Base-by-base conservation (phyloP, 1,140 invertebrate species). In the Pogonus chalceus region DNA sequence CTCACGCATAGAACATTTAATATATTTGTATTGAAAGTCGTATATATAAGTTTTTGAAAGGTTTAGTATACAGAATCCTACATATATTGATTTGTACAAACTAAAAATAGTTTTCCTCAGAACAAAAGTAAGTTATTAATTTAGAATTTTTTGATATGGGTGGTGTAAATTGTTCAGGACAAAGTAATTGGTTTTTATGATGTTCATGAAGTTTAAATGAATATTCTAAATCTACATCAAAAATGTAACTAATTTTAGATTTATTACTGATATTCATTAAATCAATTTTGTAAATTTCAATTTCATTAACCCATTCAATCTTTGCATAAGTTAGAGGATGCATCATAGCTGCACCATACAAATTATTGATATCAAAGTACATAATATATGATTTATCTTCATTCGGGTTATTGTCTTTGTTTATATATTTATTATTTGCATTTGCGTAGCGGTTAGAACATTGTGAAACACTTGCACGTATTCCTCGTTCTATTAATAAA, bases 271-370 rank as follows among this genome's bases (percentile, higher is more conserved):
- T 58, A 46, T 53, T 58, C 10, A 52, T 20, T 23, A 65, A 52
- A 55, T 69, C 64, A 59, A 71, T 62, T 52, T 66, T 65, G 56
- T 69, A 62, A 54, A 60, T 55, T 57, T 62, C 56, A 56, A 52
- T 21, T 35, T 58, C n/a, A 37, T 57, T 55, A 2, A 66, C 46
- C 67, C 65, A 74, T 51, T 65, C n/a, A n/a, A n/a, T n/a, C n/a
- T 58, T 35, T 2, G 37, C 49, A 0, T 43, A 23, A 14, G 65
- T 66, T 23, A 70, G 58, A 24, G 12, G 37, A 35, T 62, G 9
- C 20, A 24, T 55, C 67, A 76, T n/a, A n/a, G 64, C 63, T 23
- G 51, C 61, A 14, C 71, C 71, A 65, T 76, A 75, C 18, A 75
- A 57, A 60, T 74, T 72, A 49, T 68, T 71, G 3, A 50, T 58